Evolutionary conservation across 1,140 invertebrate species (phyloP), one percentile per base, ranked within the genome.

Genomic region (Cydia strobilella): DNA sequence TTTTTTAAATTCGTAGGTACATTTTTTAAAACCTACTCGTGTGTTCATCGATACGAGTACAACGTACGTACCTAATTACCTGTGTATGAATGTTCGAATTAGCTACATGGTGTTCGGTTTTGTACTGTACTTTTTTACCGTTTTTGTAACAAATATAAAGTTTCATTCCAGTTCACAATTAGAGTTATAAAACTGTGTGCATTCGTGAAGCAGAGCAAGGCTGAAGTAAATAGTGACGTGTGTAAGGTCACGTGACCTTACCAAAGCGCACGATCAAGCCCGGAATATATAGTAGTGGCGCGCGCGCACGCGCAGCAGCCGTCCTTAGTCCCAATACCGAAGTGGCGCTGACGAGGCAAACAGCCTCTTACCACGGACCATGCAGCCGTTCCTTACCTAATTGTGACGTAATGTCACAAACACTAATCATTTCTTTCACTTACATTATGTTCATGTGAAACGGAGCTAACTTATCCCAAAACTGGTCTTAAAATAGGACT

Each of bases 261-360:
- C 35, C n/a, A 69, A 69, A 69, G 65, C 65, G 31, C 65, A 69
- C 65, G 31, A 69, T 12, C 65, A 18, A 69, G 31, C 18, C 20
- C 23, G 23, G 45, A n/a, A 25, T n/a, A n/a, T n/a, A n/a, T 25
- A 31, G 18, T 20, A 78, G 72, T 27, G 25, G 63, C 23, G 27
- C 62, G 31, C 74, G 65, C 42, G 62, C 72, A 75, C 74, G 65
- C 42, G 62, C 72, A 75, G 12, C n/a, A 6, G 73, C 72, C 74
- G 80, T 77, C 80, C 80, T 81, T 81, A 81, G 54, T 81, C 80
- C 72, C 76, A 76, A 79, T 81, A 74, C 9, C 54, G n/a, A 59
- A 48, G 48, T 48, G 27, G 77, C 48, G 63, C 42, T 62, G 65
- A 69, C 77, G 78, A 81, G 80, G 80, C 69, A 62, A 81, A 76